These are phyloP conservation scores for Muntiacus muntjak DNA, from an alignment of 2,113 vertebrate species.

Conservation along the genomic window DNA sequence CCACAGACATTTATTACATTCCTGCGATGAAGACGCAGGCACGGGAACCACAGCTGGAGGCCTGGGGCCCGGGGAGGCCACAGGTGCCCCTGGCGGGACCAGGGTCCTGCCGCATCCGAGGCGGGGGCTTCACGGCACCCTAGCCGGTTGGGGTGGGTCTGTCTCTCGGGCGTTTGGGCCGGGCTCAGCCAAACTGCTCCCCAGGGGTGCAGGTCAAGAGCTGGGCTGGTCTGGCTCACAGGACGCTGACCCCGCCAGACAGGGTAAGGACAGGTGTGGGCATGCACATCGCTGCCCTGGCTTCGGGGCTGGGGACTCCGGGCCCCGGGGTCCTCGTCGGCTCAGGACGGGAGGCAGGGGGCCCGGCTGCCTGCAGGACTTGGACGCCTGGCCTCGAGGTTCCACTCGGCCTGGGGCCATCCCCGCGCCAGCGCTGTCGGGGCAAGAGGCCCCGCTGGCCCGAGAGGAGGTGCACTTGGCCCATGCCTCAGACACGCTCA, in stretches of 20 bases:
- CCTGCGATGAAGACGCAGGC: fast-evolving
- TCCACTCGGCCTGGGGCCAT: background rate
- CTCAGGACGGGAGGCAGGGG: background rate
- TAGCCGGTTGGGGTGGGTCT: fast-evolving
- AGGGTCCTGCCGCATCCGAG: background rate
- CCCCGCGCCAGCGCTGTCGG: fast-evolving
- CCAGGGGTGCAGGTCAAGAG: fast-evolving
- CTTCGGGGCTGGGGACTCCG: background rate
- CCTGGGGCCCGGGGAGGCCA: background rate
- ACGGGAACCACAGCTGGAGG: background rate
- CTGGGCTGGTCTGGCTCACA: background rate
- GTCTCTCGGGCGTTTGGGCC: background rate
- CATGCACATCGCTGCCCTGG: fast-evolving
- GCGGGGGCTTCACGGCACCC: background rate
- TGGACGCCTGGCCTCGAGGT: background rate
- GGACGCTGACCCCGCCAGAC: background rate
- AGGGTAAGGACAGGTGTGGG: fast-evolving
- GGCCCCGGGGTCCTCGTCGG: fast-evolving
- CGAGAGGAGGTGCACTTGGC: background rate
- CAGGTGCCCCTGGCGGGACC: fast-evolving
- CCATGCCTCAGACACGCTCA: background rate
- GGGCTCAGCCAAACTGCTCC: fast-evolving
- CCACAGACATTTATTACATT: too few species aligned
- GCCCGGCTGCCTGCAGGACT: fast-evolving
- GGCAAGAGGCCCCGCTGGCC: background rate